These are phyloP conservation scores for Mareca strepera DNA, from an alignment of 2,797 vertebrate genomes.

Conservation along the genomic window DNA sequence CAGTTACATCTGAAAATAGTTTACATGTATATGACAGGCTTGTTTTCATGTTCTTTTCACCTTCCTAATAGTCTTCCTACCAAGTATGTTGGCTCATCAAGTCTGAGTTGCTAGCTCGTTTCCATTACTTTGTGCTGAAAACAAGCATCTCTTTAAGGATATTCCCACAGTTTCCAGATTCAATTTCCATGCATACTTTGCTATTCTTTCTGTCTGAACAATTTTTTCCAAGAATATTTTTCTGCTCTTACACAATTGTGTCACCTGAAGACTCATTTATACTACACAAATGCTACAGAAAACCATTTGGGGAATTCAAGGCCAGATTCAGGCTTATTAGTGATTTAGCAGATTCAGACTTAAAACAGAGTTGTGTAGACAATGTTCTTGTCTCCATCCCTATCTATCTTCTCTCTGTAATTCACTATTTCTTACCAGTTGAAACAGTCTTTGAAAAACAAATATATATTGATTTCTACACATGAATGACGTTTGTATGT, in stretches of 20 bases:
- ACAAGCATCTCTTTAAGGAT: neutral
- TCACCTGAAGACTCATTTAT: neutral
- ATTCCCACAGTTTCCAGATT: neutral
- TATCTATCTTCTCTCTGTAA: neutral
- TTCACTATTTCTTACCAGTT: neutral
- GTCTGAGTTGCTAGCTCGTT: neutral
- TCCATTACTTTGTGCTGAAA: neutral
- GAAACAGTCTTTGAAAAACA: neutral
- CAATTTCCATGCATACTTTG: neutral
- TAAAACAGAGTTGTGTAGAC: neutral
- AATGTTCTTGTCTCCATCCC: neutral
- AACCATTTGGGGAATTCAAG: neutral
- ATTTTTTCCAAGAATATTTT: neutral
- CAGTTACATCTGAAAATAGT: neutral
- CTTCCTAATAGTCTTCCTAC: neutral
- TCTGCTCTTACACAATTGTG: neutral
- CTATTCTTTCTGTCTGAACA: neutral
- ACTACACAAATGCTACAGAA: neutral
- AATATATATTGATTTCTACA: neutral
- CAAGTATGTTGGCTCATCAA: neutral
- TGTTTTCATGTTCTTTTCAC: neutral
- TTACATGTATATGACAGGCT: neutral
- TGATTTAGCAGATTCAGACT: neutral
- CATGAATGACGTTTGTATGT: neutral
- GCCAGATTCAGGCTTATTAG: neutral